Evolutionary conservation across 2,113 vertebrate species (phyloP).

Genomic region (Trochalopteron elliotii): DNA sequence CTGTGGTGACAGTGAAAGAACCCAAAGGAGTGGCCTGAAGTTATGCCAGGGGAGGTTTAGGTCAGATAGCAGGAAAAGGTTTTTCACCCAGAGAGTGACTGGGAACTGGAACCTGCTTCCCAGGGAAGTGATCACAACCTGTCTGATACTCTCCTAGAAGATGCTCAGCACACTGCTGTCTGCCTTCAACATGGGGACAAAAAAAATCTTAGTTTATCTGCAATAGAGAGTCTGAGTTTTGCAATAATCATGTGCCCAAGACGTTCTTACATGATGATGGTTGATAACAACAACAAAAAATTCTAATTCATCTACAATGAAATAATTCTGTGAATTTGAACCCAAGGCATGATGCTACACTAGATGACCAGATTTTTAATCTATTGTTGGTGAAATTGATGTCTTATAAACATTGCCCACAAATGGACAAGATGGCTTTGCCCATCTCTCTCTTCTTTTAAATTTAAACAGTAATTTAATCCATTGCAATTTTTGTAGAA

Average conservation of each 20-base stretch:
- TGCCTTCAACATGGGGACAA: not conserved
- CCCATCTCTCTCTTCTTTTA: not conserved
- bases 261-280: accelerated
- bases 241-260: not conserved
- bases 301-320: not conserved
- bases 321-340: not conserved
- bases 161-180: not conserved
- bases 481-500: not conserved
- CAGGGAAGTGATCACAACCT: not conserved
- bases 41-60: not conserved
- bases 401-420: not conserved
- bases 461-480: not conserved
- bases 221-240: not conserved
- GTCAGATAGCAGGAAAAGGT: not conserved
- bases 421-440: not conserved
- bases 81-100: not conserved
- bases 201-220: not conserved
- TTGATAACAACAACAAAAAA: not conserved
- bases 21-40: not conserved
- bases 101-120: not conserved
- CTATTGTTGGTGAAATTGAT: not conserved
- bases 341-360: not conserved
- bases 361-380: not conserved
- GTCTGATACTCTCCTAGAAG: too few species aligned
- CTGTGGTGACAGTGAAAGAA: not conserved